A percentile compares a stretch with the other conserved stretches of the same genome.
phyloP scores from a whole-genome alignment of 2,113 vertebrate species.

The Anarrhichthys ocellatus region DNA sequence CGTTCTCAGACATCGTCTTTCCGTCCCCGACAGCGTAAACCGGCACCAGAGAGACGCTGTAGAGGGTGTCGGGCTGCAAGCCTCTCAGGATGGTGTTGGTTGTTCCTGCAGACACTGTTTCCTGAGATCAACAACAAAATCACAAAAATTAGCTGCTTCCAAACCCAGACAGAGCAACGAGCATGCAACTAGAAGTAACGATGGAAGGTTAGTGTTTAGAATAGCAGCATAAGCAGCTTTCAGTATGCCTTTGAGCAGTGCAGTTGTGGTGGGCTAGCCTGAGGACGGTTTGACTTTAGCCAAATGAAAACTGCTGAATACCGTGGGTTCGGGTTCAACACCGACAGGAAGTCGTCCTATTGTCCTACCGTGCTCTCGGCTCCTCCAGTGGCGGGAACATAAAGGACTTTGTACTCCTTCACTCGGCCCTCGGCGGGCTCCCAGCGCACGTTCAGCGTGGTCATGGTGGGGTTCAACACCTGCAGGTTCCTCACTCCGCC shows the following conservation, averaged over 20 bases:
- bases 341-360: conserved; percentile 44
- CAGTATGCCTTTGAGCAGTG: neutral
- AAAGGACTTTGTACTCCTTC: conserved; percentile 91
- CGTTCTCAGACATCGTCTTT: conserved; percentile 87
- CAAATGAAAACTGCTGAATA: too few relatives aligned
- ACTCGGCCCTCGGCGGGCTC: conserved; percentile 93
- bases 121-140: conserved; percentile 75
- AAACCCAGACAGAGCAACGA: neutral
- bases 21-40: conserved; percentile 92
- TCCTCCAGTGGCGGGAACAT: conserved; percentile 86
- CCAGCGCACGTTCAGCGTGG: conserved; percentile 93
- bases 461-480: conserved; percentile 94
- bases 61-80: conserved; percentile 91
- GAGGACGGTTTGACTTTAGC: too few relatives aligned
- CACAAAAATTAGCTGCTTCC: neutral
- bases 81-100: conserved; percentile 88
- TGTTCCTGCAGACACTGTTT: conserved; percentile 89
- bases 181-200: neutral
- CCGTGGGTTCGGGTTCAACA: neutral
- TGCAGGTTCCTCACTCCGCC: conserved; percentile 92
- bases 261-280: too few relatives aligned
- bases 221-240: neutral
- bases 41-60: conserved; percentile 91
- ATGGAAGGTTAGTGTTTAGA: neutral
- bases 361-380: conserved; percentile 90